These are phyloP conservation scores for Arctia plantaginis DNA, from an alignment of 2,888 invertebrate species.

Conservation along the genomic window DNA sequence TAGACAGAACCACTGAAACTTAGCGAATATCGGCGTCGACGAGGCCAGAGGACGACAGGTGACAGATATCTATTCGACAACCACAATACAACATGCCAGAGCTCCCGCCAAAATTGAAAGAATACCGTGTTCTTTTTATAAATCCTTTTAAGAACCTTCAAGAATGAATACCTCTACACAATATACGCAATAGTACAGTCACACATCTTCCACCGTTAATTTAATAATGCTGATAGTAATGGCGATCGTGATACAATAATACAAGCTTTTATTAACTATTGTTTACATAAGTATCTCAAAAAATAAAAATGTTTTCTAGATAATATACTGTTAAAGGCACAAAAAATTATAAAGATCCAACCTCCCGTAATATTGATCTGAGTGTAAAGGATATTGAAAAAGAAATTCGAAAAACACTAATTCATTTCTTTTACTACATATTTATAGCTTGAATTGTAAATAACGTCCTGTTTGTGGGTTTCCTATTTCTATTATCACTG, in stretches of 20 bases:
- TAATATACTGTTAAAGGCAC: slow-evolving; percentile 4
- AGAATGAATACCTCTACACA: slow-evolving; percentile 47
- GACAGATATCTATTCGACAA: slow-evolving; percentile 77
- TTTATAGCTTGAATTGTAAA: slow-evolving; percentile 32
- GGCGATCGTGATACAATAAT: slow-evolving; percentile 46
- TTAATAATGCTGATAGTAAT: slow-evolving; percentile 51
- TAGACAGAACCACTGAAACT: slow-evolving; percentile 72
- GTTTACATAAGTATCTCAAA: slow-evolving; percentile 39
- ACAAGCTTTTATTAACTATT: slow-evolving; percentile 35
- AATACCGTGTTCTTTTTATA: slow-evolving; percentile 64
- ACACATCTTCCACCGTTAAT: slow-evolving; percentile 47
- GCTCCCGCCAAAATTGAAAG: slow-evolving; percentile 83
- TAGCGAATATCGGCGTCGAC: slow-evolving; percentile 69
- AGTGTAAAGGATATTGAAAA: slow-evolving; percentile 41
- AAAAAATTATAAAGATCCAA: slow-evolving; percentile 19
- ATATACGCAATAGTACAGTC: slow-evolving; percentile 36
- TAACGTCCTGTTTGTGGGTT: slow-evolving; percentile 22
- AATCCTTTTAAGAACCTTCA: slow-evolving; percentile 57
- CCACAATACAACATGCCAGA: slow-evolving; percentile 71
- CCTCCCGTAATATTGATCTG: slow-evolving; percentile 39
- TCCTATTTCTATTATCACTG: slow-evolving; percentile 31
- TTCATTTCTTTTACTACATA: slow-evolving; percentile 44
- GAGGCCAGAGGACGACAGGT: slow-evolving; percentile 75
- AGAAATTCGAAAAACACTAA: slow-evolving; percentile 41
- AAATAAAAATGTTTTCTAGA: slow-evolving; percentile 27